Percentiles rank a stretch among this genome's conserved stretches.
These are phyloP conservation scores for Leucozona laternaria DNA, from an alignment of 2,888 invertebrate genomes.

Conservation along the genomic window DNA sequence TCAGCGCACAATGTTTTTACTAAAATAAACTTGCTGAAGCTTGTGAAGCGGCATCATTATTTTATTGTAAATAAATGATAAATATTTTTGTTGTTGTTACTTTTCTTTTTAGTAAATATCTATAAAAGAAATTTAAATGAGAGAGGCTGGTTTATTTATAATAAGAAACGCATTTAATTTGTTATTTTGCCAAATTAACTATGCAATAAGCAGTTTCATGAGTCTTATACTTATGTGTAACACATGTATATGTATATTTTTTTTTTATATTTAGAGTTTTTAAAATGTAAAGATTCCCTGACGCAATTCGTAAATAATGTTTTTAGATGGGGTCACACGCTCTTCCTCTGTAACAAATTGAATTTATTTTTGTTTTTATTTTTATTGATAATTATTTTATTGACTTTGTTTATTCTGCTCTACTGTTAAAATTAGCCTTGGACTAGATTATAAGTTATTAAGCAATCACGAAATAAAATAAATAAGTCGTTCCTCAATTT, in stretches of 20 bases:
- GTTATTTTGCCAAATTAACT: constrained; percentile 27
- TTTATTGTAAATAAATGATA: constrained; percentile 10
- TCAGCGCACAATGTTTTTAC: background rate
- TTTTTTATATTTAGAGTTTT: background rate
- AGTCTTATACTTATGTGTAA: background rate
- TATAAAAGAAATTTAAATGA: constrained; percentile 7
- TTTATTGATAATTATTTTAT: too few species aligned
- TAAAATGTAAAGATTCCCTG: background rate
- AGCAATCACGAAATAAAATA: too few species aligned
- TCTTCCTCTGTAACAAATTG: too few species aligned
- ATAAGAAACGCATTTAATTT: constrained; percentile 23
- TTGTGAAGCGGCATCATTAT: background rate
- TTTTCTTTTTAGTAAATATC: constrained; percentile 1
- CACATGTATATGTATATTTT: background rate
- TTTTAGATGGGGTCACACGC: background rate
- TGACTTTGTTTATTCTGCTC: too few species aligned
- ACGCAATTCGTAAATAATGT: background rate
- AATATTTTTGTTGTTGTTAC: background rate
- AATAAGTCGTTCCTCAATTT: too few species aligned
- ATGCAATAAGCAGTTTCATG: background rate
- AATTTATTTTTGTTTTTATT: too few species aligned
- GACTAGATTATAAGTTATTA: too few species aligned
- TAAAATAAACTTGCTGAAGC: background rate
- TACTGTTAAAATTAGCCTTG: too few species aligned
- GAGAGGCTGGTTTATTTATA: constrained; percentile 35